A percentile compares a stretch with the other conserved stretches of the same genome.
Evolutionary conservation across 2,113 vertebrate species (phyloP).

Genomic region (Erythrolamprus reginae): DNA sequence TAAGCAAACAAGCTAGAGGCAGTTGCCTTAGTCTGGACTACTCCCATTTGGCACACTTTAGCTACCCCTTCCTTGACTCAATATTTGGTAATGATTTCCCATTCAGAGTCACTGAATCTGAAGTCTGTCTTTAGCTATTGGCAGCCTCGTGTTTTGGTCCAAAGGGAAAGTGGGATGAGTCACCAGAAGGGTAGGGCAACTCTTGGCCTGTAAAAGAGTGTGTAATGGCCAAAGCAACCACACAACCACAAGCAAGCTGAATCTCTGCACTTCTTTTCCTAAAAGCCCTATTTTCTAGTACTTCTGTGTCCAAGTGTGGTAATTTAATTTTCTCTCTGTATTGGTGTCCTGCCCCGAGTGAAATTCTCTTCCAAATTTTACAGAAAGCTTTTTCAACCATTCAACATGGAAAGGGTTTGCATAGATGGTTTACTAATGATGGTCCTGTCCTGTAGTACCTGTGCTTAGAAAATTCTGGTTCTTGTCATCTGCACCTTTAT

Average conservation of each 20-base stretch:
- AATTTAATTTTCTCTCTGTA: not conserved
- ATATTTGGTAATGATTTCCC: not conserved
- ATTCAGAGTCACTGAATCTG: not conserved
- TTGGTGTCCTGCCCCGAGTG: not conserved
- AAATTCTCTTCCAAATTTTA: not conserved
- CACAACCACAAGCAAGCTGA: not conserved
- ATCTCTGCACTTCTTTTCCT: not conserved
- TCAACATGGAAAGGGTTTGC: not conserved
- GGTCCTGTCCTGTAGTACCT: not conserved
- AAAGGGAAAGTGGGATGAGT: slow-evolving; percentile 25
- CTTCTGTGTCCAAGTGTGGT: rapidly evolving
- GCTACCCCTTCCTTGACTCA: not conserved
- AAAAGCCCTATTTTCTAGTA: not conserved
- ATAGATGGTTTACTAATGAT: not conserved
- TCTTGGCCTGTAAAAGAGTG: not conserved
- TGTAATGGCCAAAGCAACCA: not conserved
- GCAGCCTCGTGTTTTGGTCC: not conserved
- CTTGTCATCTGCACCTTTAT: too few species aligned
- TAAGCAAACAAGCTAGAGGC: not conserved
- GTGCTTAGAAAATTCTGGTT: not conserved
- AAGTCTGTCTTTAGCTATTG: not conserved
- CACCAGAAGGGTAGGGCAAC: slow-evolving; percentile 1
- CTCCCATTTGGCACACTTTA: not conserved
- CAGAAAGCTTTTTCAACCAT: not conserved
- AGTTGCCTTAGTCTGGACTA: not conserved